A percentile compares a stretch with the other conserved stretches of the same genome.
phyloP scores from a whole-genome alignment of 2,113 vertebrate genomes.

The Orycteropus afer region DNA sequence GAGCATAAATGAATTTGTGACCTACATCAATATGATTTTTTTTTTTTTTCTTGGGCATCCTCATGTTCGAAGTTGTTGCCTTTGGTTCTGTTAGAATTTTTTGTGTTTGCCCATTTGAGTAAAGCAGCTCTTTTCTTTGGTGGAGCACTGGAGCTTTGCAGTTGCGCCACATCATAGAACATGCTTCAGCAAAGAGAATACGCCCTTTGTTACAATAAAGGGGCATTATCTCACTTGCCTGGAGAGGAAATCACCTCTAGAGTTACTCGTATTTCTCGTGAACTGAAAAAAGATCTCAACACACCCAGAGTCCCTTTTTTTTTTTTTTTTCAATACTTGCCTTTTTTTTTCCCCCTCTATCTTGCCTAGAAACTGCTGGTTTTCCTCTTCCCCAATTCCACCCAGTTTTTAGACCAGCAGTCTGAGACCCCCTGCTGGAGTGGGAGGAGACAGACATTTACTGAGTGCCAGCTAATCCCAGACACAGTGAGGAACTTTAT shows the following conservation, averaged over 20 bases:
- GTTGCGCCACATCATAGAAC: rapidly evolving
- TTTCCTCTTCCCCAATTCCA: neutral
- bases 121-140: neutral
- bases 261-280: neutral
- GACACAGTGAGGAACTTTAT: neutral
- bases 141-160: rapidly evolving
- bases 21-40: rapidly evolving
- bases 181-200: neutral
- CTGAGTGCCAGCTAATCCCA: neutral
- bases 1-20: neutral
- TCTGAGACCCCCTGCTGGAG: neutral
- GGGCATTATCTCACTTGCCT: too few species aligned
- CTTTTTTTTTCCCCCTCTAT: neutral
- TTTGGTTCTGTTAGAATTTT: neutral
- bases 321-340: too few species aligned
- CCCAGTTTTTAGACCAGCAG: neutral
- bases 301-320: neutral
- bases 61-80: rapidly evolving
- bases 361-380: neutral
- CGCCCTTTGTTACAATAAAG: neutral
- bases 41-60: neutral
- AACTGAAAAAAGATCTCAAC: neutral
- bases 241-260: neutral
- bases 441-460: neutral
- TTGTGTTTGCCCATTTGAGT: rapidly evolving